Percentiles rank a stretch among this genome's conserved stretches.
These are phyloP conservation scores for Diadegma fenestrale DNA, from an alignment of 2,888 invertebrate genomes.

Conservation along the genomic window DNA sequence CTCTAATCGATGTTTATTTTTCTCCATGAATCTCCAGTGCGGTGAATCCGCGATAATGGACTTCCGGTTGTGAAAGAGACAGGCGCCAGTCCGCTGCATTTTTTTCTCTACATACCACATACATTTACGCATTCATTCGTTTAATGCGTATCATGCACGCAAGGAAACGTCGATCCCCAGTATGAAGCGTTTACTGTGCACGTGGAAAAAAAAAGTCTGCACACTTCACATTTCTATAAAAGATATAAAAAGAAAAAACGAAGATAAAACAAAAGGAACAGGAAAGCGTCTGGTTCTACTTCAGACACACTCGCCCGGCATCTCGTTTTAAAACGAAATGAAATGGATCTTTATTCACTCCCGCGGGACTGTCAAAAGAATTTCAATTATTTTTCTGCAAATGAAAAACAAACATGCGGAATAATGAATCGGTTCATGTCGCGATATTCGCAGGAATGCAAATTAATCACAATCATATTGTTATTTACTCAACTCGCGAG, in stretches of 20 bases:
- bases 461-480: neutral
- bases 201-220: constrained; percentile 6
- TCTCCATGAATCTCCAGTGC: constrained; percentile 50
- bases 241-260: constrained; percentile 31
- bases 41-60: constrained; percentile 60
- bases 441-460: neutral
- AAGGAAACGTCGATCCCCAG: constrained; percentile 64
- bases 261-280: neutral
- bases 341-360: neutral
- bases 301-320: constrained; percentile 29
- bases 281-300: constrained; percentile 4
- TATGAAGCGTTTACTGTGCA: constrained; percentile 12
- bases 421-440: neutral
- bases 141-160: constrained; percentile 43
- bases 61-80: constrained; percentile 60
- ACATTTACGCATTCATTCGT: constrained; percentile 7
- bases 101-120: constrained; percentile 6
- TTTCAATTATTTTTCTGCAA: constrained; percentile 36
- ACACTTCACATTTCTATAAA: neutral
- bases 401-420: neutral
- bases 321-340: constrained; percentile 46
- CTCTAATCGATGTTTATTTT: constrained; percentile 62
- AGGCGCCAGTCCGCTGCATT: constrained; percentile 47
- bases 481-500: neutral
- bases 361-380: constrained; percentile 32